Percentiles rank a stretch among this genome's conserved stretches.
These are phyloP conservation scores for Sphenopsis melanotis DNA, from an alignment of 2,797 vertebrate genomes.

Conservation along the genomic window DNA sequence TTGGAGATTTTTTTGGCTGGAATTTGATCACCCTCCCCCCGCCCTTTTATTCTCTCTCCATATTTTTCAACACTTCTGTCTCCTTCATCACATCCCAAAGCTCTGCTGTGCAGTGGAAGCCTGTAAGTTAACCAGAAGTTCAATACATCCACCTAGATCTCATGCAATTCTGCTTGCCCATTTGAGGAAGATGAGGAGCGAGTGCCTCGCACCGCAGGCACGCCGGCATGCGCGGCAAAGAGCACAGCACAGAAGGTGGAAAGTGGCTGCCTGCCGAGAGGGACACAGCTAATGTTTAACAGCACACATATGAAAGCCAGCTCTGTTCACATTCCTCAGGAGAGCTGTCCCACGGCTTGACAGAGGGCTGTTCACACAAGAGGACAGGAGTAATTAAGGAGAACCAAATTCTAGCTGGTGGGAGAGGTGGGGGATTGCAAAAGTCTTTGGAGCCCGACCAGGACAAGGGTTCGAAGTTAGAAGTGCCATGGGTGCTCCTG, in stretches of 20 bases:
- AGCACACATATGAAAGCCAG: neutral
- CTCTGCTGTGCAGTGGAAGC: neutral
- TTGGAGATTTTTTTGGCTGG: conserved; percentile 29
- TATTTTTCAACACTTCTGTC: conserved; percentile 15
- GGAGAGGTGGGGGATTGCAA: neutral
- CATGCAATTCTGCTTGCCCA: neutral
- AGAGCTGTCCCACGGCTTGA: neutral
- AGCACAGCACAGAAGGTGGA: neutral
- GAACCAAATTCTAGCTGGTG: neutral
- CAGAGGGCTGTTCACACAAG: neutral
- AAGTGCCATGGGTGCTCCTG: neutral
- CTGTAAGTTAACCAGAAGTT: neutral
- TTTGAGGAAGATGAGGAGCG: neutral
- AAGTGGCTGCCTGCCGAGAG: neutral
- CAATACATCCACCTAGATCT: neutral
- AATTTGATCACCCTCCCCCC: conserved; percentile 10
- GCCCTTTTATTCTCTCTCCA: conserved; percentile 22
- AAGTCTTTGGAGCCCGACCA: neutral
- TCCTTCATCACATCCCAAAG: conserved; percentile 19
- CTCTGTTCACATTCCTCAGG: neutral
- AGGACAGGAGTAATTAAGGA: neutral
- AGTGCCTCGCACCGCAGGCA: neutral
- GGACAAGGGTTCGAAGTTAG: accelerated
- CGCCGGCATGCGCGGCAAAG: accelerated
- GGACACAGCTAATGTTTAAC: neutral